Evolutionary conservation across 2,888 invertebrate species (phyloP), one percentile per base, ranked within the genome.

Genomic region (Tiphia femorata): DNA sequence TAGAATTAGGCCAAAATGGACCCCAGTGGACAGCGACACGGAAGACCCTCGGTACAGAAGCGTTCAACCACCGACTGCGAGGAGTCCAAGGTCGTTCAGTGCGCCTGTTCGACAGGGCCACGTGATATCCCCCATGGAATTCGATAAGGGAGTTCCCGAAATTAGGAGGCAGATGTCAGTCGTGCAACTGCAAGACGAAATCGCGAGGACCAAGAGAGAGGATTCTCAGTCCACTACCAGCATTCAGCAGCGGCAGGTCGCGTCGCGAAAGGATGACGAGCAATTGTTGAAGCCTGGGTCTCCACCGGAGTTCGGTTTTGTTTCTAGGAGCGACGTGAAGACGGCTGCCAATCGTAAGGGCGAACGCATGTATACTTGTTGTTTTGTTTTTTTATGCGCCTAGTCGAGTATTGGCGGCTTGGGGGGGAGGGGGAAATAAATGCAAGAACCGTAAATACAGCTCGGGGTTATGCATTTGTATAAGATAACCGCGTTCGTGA

Each of bases 1-100:
- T 14, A 85, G 86, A 69, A 90, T 91, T 54, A 87, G 86, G 49
- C 86, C 89, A 0, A 86, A 88, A 51, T 91, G 91, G 91, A 85
- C 87, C 0, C 91, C 91, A 0, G 83, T 85, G 8, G 88, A 88
- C 14, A 86, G 85, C 47, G 88, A 89, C 51, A 85, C 84, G 0
- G 87, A 89, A 44, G 87, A 88, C 40, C 85, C 87, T 1, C 85
- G 86, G 17, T 91, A 88, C 70, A 85, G 89, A 17, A 87, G 86
- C 70, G 90, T 91, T n/a, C 85, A 86, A 23, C 86, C 90, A 7
- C 90, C 90, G 0, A 62, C 71, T 7, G 75, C 81, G 10, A 70
- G 64, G 43, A 71, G 84, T 1, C 66, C 76, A 1, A 84, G 87
- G 54, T 86, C 88, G 0, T 55, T 46, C 7, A 67, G 64, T 12